Percentiles rank a stretch among this genome's conserved stretches.
phyloP scores from a whole-genome alignment of 2,113 vertebrate species.

The Nothoprocta pentlandii region DNA sequence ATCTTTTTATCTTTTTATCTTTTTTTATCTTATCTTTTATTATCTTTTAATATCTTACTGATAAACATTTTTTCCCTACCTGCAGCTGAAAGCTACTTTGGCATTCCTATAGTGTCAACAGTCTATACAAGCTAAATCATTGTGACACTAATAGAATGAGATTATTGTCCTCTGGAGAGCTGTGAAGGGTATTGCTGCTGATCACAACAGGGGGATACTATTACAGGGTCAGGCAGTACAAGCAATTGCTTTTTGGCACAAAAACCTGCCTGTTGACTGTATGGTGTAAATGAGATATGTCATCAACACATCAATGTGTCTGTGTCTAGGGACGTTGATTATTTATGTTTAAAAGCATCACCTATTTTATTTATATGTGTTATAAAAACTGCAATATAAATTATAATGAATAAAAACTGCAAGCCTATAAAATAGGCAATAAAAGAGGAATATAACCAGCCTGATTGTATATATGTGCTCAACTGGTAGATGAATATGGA shows the following conservation, averaged over 20 bases:
- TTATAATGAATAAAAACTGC: neutral
- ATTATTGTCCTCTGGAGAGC: constrained; percentile 23
- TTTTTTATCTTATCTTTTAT: no score
- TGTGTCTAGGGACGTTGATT: neutral
- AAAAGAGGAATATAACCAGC: neutral
- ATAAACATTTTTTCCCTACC: constrained; percentile 37
- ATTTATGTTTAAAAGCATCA: neutral
- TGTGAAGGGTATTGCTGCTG: constrained; percentile 46
- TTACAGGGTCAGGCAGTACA: neutral
- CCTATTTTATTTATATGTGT: neutral
- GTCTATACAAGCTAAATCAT: constrained; percentile 38
- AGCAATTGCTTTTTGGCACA: neutral
- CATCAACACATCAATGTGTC: neutral
- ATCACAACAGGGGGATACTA: constrained; percentile 4
- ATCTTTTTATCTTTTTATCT: no score
- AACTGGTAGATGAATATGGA: neutral
- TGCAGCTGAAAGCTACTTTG: constrained; percentile 41
- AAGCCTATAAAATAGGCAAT: neutral
- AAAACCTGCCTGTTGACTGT: neutral
- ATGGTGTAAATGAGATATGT: neutral
- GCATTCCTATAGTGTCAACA: constrained; percentile 50
- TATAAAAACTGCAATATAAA: neutral
- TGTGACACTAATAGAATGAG: constrained; percentile 41
- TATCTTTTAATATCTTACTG: no score
- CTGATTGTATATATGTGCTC: neutral